These are phyloP conservation scores for Dryadula phaetusa DNA, from an alignment of 2,888 invertebrate genomes.

Conservation along the genomic window DNA sequence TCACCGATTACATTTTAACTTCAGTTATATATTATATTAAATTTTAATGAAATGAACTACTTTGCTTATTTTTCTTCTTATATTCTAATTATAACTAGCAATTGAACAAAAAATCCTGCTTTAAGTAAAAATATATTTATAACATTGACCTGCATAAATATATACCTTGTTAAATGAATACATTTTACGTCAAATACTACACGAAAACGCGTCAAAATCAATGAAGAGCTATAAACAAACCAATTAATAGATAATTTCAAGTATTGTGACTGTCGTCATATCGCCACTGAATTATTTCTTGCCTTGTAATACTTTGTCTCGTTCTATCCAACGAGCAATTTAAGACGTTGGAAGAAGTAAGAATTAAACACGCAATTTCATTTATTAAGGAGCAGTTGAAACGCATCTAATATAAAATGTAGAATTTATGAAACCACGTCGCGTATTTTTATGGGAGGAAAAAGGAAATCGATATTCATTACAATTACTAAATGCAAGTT, in stretches of 20 bases:
- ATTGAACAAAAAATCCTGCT: not conserved
- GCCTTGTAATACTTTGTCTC: constrained; percentile 56
- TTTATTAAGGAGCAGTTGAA: constrained; percentile 61
- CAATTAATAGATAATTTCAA: constrained; percentile 79
- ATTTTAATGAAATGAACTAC: no score
- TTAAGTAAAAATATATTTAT: constrained; percentile 1
- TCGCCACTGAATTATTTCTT: constrained; percentile 66
- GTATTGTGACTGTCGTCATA: constrained; percentile 67
- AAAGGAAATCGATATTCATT: constrained; percentile 33
- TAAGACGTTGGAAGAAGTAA: constrained; percentile 44
- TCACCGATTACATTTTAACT: no score
- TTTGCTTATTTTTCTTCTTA: not conserved
- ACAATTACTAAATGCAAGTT: constrained; percentile 48
- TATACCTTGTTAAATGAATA: constrained; percentile 57
- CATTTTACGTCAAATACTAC: constrained; percentile 60
- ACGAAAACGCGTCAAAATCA: constrained; percentile 61
- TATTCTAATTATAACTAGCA: constrained; percentile 1
- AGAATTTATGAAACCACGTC: constrained; percentile 57
- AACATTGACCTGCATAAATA: constrained; percentile 48
- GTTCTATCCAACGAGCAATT: constrained; percentile 50
- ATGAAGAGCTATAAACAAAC: constrained; percentile 68
- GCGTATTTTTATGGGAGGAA: constrained; percentile 23
- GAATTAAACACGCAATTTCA: constrained; percentile 52
- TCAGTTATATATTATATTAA: no score
- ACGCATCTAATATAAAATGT: constrained; percentile 61